Percentiles rank a stretch among this genome's conserved stretches.
These are phyloP conservation scores for Halocynthia roretzi DNA, from an alignment of 23 tunicate species.

Conservation along the genomic window DNA sequence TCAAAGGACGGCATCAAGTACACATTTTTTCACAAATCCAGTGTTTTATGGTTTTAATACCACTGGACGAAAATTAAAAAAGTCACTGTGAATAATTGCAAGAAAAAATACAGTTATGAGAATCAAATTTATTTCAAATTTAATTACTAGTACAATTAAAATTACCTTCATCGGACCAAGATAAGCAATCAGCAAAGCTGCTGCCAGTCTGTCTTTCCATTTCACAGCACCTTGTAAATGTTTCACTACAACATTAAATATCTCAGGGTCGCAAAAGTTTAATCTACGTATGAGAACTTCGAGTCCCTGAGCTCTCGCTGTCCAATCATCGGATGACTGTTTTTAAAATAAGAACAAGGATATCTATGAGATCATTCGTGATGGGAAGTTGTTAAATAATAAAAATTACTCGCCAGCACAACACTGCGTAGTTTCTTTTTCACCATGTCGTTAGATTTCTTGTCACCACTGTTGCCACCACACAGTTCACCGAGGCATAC, in stretches of 20 bases:
- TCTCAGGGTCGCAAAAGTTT: slow-evolving; percentile 32
- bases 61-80: too few species aligned
- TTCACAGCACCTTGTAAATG: slow-evolving; percentile 53
- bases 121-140: too few species aligned
- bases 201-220: slow-evolving; percentile 79
- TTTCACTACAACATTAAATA: slow-evolving; percentile 38
- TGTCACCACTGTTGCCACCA: slow-evolving; percentile 28
- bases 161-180: slow-evolving; percentile 45
- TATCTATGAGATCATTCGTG: not conserved
- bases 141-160: not conserved
- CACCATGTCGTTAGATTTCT: slow-evolving; percentile 15
- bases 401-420: slow-evolving; percentile 23
- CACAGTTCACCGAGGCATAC: slow-evolving; percentile 71
- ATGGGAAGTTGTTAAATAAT: not conserved
- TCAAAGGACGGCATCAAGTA: too few species aligned
- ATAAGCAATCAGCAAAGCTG: slow-evolving; percentile 61
- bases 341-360: not conserved
- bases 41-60: too few species aligned
- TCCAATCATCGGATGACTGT: slow-evolving; percentile 51
- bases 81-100: too few species aligned
- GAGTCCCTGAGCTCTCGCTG: slow-evolving; percentile 58
- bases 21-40: too few species aligned
- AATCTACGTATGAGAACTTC: slow-evolving; percentile 49
- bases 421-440: slow-evolving; percentile 23
- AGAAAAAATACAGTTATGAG: too few species aligned